A percentile compares a stretch with the other conserved stretches of the same genome.
phyloP scores from a whole-genome alignment of 2,888 invertebrate genomes.

The Elaeidobius kamerunicus region DNA sequence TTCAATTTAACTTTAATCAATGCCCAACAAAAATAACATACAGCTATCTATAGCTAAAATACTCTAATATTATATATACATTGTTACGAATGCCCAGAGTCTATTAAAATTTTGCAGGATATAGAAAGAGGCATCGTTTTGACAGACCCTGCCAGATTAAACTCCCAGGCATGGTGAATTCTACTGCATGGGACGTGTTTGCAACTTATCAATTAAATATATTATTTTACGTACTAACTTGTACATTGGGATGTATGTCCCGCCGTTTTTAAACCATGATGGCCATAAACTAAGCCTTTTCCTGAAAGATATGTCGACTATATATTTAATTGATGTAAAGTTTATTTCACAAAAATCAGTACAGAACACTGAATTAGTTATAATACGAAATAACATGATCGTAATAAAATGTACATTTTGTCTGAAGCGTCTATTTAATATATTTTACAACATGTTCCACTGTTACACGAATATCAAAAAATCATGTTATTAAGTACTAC shows the following conservation, averaged over 20 bases:
- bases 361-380: constrained; percentile 33
- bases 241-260: too few relatives aligned
- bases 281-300: too few relatives aligned
- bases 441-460: constrained; percentile 28
- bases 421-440: background rate
- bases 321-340: constrained; percentile 19
- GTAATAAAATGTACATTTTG: constrained; percentile 15
- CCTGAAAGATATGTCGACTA: too few relatives aligned
- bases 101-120: background rate
- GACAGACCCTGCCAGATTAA: constrained; percentile 32
- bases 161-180: constrained; percentile 38
- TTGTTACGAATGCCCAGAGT: constrained; percentile 28
- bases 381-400: constrained; percentile 42
- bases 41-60: constrained; percentile 37
- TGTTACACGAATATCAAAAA: constrained; percentile 30
- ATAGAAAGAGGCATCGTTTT: background rate
- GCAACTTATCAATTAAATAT: constrained; percentile 27
- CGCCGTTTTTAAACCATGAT: too few relatives aligned
- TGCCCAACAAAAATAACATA: constrained; percentile 43
- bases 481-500: constrained; percentile 41
- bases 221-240: too few relatives aligned
- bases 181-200: constrained; percentile 34
- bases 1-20: constrained; percentile 38
- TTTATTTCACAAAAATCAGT: constrained; percentile 27
- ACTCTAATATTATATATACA: constrained; percentile 39